Conservation (phyloP, 2,797 vertebrate genomes). For the Huso huso region DNA sequence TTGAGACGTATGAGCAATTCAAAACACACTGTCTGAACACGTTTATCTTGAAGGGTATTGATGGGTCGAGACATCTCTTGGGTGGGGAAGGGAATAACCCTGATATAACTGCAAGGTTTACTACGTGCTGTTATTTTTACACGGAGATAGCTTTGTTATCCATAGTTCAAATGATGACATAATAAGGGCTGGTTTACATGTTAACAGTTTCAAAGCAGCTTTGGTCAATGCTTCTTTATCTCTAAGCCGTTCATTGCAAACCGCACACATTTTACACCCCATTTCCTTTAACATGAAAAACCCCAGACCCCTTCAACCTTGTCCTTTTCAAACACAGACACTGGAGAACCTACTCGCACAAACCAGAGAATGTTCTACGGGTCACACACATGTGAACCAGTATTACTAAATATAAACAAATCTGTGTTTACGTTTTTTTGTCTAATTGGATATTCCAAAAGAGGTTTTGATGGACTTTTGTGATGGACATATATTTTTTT, state of each 20-base stretch:
- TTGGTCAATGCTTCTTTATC: conserved; percentile 43
- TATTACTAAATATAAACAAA: too few relatives aligned
- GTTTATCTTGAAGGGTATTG: conserved; percentile 13
- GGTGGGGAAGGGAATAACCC: conserved; percentile 41
- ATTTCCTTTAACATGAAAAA: conserved; percentile 19
- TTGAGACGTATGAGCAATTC: too few relatives aligned
- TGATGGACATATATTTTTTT: too few relatives aligned
- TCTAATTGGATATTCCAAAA: too few relatives aligned
- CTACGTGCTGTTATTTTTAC: conserved; percentile 36
- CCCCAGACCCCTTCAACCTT: conserved; percentile 12
- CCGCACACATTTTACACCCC: conserved; percentile 28
- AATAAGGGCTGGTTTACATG: conserved; percentile 50
- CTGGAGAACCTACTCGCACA: conserved; percentile 22
- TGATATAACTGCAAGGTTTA: conserved; percentile 30
- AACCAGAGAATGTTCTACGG: too few relatives aligned
- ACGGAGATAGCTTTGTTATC: conserved; percentile 57
- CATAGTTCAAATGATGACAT: conserved; percentile 49
- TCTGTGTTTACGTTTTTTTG: too few relatives aligned
- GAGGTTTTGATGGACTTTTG: too few relatives aligned
- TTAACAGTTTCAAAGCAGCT: conserved; percentile 36
- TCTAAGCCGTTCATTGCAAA: conserved; percentile 21
- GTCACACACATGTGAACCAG: too few relatives aligned
- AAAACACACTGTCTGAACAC: not conserved
- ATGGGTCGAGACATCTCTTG: conserved; percentile 30
- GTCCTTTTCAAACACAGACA: conserved; percentile 19